Base-by-base conservation (phyloP, 1,140 invertebrate species). In the Campoletis sonorensis region DNA sequence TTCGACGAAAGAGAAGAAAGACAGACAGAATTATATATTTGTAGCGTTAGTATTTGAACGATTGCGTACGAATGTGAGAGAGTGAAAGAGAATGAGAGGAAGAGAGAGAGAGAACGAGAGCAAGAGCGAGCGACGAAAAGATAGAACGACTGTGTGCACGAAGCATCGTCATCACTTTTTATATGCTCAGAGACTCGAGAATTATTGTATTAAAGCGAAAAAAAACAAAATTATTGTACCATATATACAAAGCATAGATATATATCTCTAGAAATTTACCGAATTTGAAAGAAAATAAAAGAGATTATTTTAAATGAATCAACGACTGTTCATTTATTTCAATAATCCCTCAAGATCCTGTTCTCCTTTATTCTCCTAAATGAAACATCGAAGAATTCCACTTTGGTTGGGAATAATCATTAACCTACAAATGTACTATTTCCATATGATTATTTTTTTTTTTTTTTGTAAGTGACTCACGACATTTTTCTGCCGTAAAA, bases 221-320 rank as follows among this genome's bases (percentile, higher is more conserved):
- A 72, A 49, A 45, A 72, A 72, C n/a, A 72, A 49, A 75, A 87
- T 86, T 85, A 88, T 86, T 89, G 87, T 90, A 90, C 86, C 86
- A 88, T 89, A 89, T 83, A 45, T 13, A 83, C 81, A 86, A 70
- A 81, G 87, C 86, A 86, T 78, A 82, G 81, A 85, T 87, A 87
- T 79, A 79, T 33, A 82, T 85, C 82, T 76, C 71, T 87, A 88
- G 82, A 87, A 87, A 67, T 86, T 85, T 88, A 89, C 72, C 51
- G 83, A 89, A 88, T 84, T 86, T 87, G 83, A 88, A 67, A 87
- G 82, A 84, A 89, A 90, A 90, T 89, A 90, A 86, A 90, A 87
- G 84, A 88, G 87, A 89, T 84, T 90, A 90, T 90, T 90, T 90
- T 89, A 89, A 89, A 89, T 84, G 21, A 82, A 82, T n/a, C 18